Evolutionary conservation across 2,797 vertebrate species (phyloP).

Genomic region (Acanthurus tractus): DNA sequence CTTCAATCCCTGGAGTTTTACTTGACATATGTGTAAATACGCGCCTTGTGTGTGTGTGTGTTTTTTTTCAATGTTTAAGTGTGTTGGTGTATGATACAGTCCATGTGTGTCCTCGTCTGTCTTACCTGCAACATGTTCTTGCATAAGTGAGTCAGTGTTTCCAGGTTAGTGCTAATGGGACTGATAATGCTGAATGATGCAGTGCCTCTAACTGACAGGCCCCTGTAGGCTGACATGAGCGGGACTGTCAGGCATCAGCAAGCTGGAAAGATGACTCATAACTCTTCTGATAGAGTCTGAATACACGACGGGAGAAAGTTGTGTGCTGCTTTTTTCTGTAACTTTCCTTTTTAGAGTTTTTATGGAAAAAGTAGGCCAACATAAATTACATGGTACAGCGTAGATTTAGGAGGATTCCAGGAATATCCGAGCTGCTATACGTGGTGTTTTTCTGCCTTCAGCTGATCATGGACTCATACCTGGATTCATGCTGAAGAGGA

Average conservation of each 20-base stretch:
- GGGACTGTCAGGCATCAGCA: conserved; percentile 41
- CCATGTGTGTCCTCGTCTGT: not conserved
- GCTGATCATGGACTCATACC: not conserved
- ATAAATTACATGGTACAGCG: not conserved
- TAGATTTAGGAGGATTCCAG: conserved; percentile 5
- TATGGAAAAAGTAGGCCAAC: not conserved
- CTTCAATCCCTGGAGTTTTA: conserved; percentile 21
- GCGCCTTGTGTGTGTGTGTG: conserved; percentile 10
- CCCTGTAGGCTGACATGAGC: conserved; percentile 18
- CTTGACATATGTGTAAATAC: conserved; percentile 4
- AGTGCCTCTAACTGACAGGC: conserved; percentile 37
- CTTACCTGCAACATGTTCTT: conserved; percentile 6
- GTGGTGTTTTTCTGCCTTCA: not conserved
- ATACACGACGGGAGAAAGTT: not conserved
- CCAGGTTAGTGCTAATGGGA: conserved; percentile 37
- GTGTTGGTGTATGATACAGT: not conserved
- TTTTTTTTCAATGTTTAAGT: not conserved
- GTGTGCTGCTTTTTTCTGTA: conserved; percentile 5
- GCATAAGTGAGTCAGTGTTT: conserved; percentile 26
- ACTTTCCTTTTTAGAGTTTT: conserved; percentile 4
- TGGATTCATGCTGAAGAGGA: not conserved
- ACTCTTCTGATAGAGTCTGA: conserved; percentile 35
- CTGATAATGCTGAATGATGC: conserved; percentile 39
- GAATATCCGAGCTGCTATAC: not conserved
- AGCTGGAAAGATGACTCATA: conserved; percentile 43